These are phyloP conservation scores for Larimichthys polyactis DNA, from an alignment of 2,113 vertebrate species.

Conservation along the genomic window DNA sequence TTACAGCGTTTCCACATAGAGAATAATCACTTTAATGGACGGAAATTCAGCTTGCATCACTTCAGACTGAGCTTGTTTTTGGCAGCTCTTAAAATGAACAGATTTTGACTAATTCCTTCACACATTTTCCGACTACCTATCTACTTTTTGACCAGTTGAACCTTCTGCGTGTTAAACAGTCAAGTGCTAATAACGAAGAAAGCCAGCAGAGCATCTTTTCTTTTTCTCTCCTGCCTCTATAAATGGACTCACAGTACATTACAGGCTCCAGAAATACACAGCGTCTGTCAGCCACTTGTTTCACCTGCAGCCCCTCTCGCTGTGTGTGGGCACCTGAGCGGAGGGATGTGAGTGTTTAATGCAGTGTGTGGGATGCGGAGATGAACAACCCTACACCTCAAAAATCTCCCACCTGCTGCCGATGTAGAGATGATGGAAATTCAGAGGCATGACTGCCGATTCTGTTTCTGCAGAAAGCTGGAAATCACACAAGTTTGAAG, in stretches of 20 bases:
- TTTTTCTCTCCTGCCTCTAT: slow-evolving; percentile 19
- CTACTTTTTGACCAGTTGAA: background rate
- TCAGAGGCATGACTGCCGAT: background rate
- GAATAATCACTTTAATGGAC: slow-evolving; percentile 11
- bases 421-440: slow-evolving; percentile 35
- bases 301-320: slow-evolving; percentile 48
- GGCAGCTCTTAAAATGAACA: background rate
- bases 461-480: slow-evolving; percentile 2
- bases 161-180: background rate
- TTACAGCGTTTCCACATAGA: background rate
- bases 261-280: slow-evolving; percentile 57
- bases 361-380: slow-evolving; percentile 69
- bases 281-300: slow-evolving; percentile 56
- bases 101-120: background rate
- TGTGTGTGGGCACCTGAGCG: slow-evolving; percentile 51
- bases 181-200: background rate
- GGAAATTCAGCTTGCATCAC: background rate
- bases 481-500: background rate
- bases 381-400: slow-evolving; percentile 60
- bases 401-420: slow-evolving; percentile 60
- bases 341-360: slow-evolving; percentile 58
- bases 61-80: background rate
- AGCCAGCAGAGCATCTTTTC: slow-evolving; percentile 3
- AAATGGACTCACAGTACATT: slow-evolving; percentile 46
- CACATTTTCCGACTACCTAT: too few relatives aligned